A percentile compares a stretch with the other conserved stretches of the same genome.
phyloP scores from a whole-genome alignment of 2,888 invertebrate species.

The Agrotis exclamationis region DNA sequence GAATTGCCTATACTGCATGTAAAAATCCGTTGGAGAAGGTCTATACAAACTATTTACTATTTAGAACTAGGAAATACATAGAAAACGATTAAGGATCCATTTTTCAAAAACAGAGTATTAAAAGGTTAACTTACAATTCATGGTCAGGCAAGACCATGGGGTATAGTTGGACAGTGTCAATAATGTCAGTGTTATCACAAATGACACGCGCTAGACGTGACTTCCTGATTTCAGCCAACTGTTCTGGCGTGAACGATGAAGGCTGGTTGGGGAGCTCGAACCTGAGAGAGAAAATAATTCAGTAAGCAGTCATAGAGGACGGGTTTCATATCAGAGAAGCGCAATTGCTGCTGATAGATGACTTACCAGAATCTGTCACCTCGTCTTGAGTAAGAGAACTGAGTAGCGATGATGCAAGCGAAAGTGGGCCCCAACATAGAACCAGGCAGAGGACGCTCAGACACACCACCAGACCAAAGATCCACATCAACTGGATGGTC shows the following conservation, averaged over 20 bases:
- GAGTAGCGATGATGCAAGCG: slow-evolving; percentile 98
- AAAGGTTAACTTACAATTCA: slow-evolving; percentile 94
- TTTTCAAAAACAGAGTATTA: not conserved
- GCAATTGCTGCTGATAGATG: not conserved
- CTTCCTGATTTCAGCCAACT: slow-evolving; percentile 96
- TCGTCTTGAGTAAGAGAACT: slow-evolving; percentile 96
- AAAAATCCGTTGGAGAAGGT: not conserved
- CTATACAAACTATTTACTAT: not conserved
- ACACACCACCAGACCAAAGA: slow-evolving; percentile 98
- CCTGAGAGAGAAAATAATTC: slow-evolving; percentile 76
- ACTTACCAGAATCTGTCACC: slow-evolving; percentile 97
- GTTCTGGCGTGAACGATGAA: slow-evolving; percentile 97
- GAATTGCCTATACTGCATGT: too few relatives aligned
- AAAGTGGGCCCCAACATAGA: slow-evolving; percentile 98
- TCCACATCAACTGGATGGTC: slow-evolving; percentile 98
- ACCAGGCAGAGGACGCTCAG: slow-evolving; percentile 97
- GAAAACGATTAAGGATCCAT: not conserved
- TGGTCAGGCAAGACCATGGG: slow-evolving; percentile 98
- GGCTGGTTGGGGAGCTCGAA: slow-evolving; percentile 98
- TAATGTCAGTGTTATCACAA: slow-evolving; percentile 98
- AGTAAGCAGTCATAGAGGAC: not conserved
- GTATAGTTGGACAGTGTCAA: slow-evolving; percentile 97
- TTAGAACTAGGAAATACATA: not conserved
- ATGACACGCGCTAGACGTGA: slow-evolving; percentile 95
- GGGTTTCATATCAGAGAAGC: not conserved